Conservation (phyloP, 35 echinoderm and acorn worm species). For the Holothuria glaberrima region DNA sequence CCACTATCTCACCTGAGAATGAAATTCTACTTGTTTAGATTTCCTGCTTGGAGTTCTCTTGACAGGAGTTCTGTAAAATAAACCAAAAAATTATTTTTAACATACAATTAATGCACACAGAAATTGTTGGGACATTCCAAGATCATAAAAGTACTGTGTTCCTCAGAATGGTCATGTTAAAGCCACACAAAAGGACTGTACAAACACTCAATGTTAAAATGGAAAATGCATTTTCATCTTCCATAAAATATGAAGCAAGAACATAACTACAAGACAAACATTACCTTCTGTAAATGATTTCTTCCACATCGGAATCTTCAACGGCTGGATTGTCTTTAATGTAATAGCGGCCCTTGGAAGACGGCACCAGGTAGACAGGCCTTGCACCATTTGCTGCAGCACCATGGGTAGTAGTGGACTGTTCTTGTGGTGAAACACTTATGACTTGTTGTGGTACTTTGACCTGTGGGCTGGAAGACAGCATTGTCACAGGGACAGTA, state of each 20-base stretch:
- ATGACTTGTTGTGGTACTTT: constrained; percentile 1
- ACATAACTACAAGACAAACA: neutral
- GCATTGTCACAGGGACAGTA: constrained; percentile 2
- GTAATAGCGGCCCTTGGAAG: constrained; percentile 43
- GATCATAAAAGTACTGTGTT: too few species aligned
- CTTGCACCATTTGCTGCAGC: constrained; percentile 10
- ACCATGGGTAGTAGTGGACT: constrained; percentile 18
- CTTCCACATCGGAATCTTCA: constrained; percentile 19
- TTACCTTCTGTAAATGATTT: constrained; percentile 48
- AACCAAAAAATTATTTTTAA: neutral
- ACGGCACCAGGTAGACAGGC: constrained; percentile 36
- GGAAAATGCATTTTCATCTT: neutral
- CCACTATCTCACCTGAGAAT: constrained; percentile 13
- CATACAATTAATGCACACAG: neutral
- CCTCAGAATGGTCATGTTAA: too few species aligned
- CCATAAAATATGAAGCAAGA: too few species aligned
- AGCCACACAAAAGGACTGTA: too few species aligned
- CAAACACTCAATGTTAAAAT: too few species aligned
- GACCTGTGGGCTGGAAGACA: constrained; percentile 24
- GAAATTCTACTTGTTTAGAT: constrained; percentile 19
- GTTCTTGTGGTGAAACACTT: neutral
- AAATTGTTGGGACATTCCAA: too few species aligned
- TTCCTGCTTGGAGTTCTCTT: constrained; percentile 21
- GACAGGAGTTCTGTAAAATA: constrained; percentile 10
- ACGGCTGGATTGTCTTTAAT: neutral